A percentile compares a stretch with the other conserved stretches of the same genome.
Conservation (phyloP, 92 coral and sea anemone species). For the Parazoanthus atlanticus region DNA sequence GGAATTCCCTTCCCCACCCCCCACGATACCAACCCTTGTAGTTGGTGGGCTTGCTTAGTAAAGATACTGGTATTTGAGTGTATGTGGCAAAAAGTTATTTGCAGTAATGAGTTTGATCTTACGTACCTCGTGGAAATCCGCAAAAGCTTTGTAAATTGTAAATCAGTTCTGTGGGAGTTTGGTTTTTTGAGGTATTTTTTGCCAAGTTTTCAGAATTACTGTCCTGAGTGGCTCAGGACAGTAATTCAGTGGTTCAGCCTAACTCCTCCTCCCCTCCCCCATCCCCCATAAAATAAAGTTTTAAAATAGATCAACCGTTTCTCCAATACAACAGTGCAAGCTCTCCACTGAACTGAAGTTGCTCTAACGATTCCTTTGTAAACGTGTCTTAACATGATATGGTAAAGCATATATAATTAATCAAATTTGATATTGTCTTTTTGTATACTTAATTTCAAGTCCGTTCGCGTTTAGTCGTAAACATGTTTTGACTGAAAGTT, state of each 20-base stretch:
- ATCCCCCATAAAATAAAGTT: neutral
- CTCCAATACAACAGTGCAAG: neutral
- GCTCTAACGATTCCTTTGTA: neutral
- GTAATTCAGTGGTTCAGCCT: neutral
- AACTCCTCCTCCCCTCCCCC: neutral
- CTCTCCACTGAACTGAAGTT: neutral
- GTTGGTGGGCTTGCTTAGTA: no score
- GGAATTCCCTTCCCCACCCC: no score
- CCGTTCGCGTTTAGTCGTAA: neutral
- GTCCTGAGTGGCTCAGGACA: no score
- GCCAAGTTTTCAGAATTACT: neutral
- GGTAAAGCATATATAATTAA: neutral
- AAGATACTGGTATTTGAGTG: no score
- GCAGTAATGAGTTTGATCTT: no score
- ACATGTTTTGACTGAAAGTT: neutral
- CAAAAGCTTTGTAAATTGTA: no score
- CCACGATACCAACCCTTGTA: no score
- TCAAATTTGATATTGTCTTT: slow-evolving; percentile 8
- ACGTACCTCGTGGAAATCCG: no score
- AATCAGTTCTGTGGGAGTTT: no score
- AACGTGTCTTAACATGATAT: neutral
- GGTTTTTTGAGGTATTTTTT: neutral
- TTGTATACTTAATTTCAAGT: neutral
- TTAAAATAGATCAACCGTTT: no score
- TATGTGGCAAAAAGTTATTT: no score